Evolutionary conservation across 2,797 vertebrate species (phyloP), one percentile per base, ranked within the genome.

Genomic region (Myioborus melanocephalus): DNA sequence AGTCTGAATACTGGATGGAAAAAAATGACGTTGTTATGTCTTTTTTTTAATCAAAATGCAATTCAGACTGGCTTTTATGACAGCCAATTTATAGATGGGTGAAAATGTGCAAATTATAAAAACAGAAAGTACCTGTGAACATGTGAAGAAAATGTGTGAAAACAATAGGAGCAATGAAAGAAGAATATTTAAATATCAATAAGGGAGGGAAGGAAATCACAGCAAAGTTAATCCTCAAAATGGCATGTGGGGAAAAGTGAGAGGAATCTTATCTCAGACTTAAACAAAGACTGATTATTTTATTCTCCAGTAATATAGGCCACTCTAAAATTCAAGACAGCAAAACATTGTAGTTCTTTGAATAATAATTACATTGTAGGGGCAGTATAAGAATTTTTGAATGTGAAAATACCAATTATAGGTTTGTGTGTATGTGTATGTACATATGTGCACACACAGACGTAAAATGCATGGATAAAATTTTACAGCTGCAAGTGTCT

Each of bases 101-200:
- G 65, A 69, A 94, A 94, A 83, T n/a, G 30, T 77, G 86, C 56
- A 64, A 89, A 81, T 60, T 77, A 46, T 71, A 57, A 63, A 89
- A 69, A 10, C 50, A 84, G 61, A 64, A 46, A 77, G 73, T 83
- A 44, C n/a, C 70, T 21, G 9, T 44, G 75, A 77, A 39, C 43
- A 47, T 20, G n/a, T 56, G 79, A 91, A 78, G 65, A 80, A 94
- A 85, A 89, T 27, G 64, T 94, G 79, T 91, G 89, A 90, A 96
- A 89, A 60, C 50, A 87, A 39, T 35, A 78, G 47, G 47, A 95
- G 46, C 89, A 93, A 63, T 61, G 46, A 83, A 95, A 87, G 61
- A 81, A 66, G 56, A 93, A 59, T 83, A 81, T 89, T 81, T 89
- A 50, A 28, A 0, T 71, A 55, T 65, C 59, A 83, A 3, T 82